Base-by-base conservation (phyloP, 2,888 invertebrate species). In the Ormyrus thymus region DNA sequence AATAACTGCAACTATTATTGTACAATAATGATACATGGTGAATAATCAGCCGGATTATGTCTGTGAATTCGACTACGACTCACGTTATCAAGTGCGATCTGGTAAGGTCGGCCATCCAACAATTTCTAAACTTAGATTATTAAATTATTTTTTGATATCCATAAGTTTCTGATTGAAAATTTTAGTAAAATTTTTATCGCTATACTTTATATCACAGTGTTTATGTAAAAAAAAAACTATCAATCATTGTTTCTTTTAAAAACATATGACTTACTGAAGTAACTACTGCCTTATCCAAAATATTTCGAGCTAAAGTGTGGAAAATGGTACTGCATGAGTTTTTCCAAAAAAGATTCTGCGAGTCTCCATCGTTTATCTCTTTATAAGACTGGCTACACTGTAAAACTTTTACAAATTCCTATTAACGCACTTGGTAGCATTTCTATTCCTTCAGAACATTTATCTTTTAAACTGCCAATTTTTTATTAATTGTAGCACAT, bases 1-100 rank as follows among this genome's bases (percentile, higher is more conserved):
- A 86, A 86, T 86, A 85, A 84, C 83, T 88, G 85, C 84, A 84
- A 88, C 83, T 86, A 79, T 61, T 71, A 79, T 74, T 86, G 86
- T 87, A 88, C 85, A 84, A 86, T 87, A 86, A 85, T 84, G 53
- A 76, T 68, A 62, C 62, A 75, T 71, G 56, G 58, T 68, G 55
- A 77, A 76, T 76, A 72, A 77, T 70, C 55, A 46, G 45, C 51
- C 45, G 53, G n/a, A 68, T 72, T 70, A 53, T 64, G 59, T 58
- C 15, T 46, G 50, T 61, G 45, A 74, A 70, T 53, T 62, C 29
- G 13, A 71, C 45, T 50, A 43, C 11, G 45, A 77, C 46, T 64
- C 61, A 70, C 58, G 66, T 75, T 78, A 75, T 80, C 80, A 78
- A 80, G 80, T 80, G 78, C 71, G 74, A 55, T 48, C 43, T 50